Conservation (phyloP, 2,888 invertebrate species). For the Epinotia demarniana region DNA sequence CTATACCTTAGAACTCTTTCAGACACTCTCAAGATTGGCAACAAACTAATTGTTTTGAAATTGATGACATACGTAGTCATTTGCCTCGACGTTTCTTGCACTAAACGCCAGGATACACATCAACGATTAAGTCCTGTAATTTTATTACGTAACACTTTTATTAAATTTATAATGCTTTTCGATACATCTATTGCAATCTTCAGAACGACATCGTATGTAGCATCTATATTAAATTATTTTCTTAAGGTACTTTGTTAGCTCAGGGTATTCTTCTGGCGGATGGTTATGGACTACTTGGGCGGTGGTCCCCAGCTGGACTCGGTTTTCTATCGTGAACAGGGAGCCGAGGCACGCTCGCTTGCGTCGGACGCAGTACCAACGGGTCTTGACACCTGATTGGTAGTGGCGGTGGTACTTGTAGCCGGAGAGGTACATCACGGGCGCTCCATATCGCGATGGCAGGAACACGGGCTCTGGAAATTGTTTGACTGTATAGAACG, state of each 20-base stretch:
- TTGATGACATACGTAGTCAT: too few species aligned
- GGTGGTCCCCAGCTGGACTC: conserved; percentile 15
- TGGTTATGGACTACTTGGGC: conserved; percentile 19
- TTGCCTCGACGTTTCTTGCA: background rate
- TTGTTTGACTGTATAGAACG: background rate
- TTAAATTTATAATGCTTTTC: too few species aligned
- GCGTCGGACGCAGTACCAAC: conserved; percentile 36
- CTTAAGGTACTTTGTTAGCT: background rate
- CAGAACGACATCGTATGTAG: background rate
- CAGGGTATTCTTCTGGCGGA: conserved; percentile 9
- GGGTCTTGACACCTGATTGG: conserved; percentile 9
- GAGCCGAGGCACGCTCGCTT: conserved; percentile 23
- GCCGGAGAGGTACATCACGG: conserved; percentile 45
- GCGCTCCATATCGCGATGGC: conserved; percentile 43
- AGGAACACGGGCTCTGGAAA: conserved; percentile 35
- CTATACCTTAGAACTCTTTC: too few species aligned
- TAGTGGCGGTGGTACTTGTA: conserved; percentile 45
- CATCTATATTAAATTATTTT: background rate
- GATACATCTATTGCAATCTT: background rate
- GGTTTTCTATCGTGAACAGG: conserved; percentile 9
- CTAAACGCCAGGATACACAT: background rate
- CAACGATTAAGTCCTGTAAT: background rate
- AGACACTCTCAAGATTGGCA: too few species aligned
- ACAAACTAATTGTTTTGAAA: too few species aligned
- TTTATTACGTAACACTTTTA: background rate